Evolutionary conservation across 30 jellyfish, hydroid and myxozoan genomes (phyloP), one percentile per base, ranked within the genome.

Genomic region (Hydractinia symbiolongicarpus): DNA sequence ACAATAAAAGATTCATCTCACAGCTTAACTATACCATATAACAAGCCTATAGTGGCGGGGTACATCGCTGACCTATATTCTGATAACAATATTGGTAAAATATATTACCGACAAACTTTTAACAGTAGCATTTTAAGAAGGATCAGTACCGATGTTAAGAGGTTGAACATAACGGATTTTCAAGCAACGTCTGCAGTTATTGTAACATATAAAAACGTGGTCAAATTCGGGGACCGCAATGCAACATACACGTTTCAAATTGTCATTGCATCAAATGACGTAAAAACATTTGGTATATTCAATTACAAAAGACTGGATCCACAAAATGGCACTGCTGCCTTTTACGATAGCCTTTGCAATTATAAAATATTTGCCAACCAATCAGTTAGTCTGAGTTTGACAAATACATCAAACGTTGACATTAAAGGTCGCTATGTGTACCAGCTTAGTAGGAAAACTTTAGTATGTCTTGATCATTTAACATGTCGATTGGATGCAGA

Each of bases 21-120:
- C 52, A 64, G 40, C 19, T 7, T 64, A 51, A n/a, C 74, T n/a
- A 64, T 64, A n/a, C 74, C 74, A 64, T 64, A 64, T 64, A n/a
- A 64, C 40, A 44, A 64, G 40, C 74, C 74, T 64, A 64, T 64
- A 6, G 74, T 64, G 19, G 74, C 74, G 19, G 40, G 19, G 74
- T 64, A 6, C 40, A 6, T 51, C 40, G 16, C 74, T n/a, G 74
- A 64, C 40, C 40, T 64, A 51, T 64, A 64, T 64, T 64, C 74
- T 7, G 74, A 64, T 51, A 64, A 13, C 74, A 64, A 64, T 6
- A 64, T n/a, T n/a, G 74, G 74, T 13, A 13, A n/a, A 6, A 64
- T 64, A 64, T 64, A 64, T 13, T 64, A 64, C 40, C 9, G 74
- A 64, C 52, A 6, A 7, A 64, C 74, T 4, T 7, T n/a, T 6